These are phyloP conservation scores for Drosophila cognata DNA, from an alignment of 2,888 invertebrate genomes.

Conservation along the genomic window DNA sequence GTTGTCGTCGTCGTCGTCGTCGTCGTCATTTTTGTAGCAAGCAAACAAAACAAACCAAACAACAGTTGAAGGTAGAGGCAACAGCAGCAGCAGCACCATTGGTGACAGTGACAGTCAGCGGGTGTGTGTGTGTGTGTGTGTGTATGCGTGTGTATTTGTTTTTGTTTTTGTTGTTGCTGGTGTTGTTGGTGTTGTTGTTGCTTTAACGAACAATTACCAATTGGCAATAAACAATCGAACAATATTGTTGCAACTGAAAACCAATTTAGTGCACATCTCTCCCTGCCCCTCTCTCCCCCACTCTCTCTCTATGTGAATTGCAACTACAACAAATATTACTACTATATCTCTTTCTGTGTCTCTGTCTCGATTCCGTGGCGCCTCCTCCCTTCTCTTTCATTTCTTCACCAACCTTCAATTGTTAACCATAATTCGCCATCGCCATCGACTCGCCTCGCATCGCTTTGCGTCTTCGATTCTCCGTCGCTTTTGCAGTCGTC, in stretches of 20 bases:
- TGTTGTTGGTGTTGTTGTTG: constrained; percentile 1
- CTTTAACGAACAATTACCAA: constrained; percentile 17
- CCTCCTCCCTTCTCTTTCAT: constrained; percentile 11
- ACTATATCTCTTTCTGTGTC: constrained; percentile 13
- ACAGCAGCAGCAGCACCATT: constrained; percentile 35
- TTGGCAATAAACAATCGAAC: constrained; percentile 49
- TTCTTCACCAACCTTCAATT: constrained; percentile 4
- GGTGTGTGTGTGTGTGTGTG: constrained; percentile 26
- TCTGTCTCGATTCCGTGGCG: constrained; percentile 3
- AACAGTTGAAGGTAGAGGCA: constrained; percentile 58
- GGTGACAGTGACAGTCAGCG: constrained; percentile 36
- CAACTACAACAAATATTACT: constrained; percentile 1
- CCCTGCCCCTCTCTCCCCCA: neutral
- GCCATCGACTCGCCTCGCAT: neutral
- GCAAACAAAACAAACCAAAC: constrained; percentile 74
- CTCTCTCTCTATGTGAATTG: neutral
- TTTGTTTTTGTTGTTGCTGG: constrained; percentile 26
- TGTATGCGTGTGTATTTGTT: constrained; percentile 19
- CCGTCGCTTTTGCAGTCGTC: constrained; percentile 31
- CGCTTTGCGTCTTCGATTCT: neutral
- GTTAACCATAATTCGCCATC: constrained; percentile 5
- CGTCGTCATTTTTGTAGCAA: constrained; percentile 59
- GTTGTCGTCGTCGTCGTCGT: constrained; percentile 43
- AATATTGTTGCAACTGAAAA: constrained; percentile 49
- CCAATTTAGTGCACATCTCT: constrained; percentile 29